Base-by-base conservation (phyloP, 1,140 invertebrate species). In the Piezodorus guildinii region DNA sequence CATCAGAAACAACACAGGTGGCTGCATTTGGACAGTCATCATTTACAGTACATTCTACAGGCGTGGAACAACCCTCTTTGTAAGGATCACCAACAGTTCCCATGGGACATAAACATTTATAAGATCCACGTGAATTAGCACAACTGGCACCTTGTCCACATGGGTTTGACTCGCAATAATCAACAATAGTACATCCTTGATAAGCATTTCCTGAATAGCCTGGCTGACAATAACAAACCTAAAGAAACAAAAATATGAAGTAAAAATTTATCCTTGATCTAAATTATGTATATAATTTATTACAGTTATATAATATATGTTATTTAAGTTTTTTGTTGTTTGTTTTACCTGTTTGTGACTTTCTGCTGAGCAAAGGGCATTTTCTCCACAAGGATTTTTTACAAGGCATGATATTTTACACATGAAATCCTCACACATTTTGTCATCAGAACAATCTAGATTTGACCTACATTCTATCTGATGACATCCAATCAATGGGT, bases 121-220 rank as follows among this genome's bases (percentile, higher is more conserved):
- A 93, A 10, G 85, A 84, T 58, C 90, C 91, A 67, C 85, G 77
- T 4, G 83, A 81, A 72, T 93, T 95, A 66, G 84, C 81, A 74
- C 94, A 97, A 61, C 82, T 76, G 0, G 91, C 89, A 49, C 85
- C 84, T 43, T 84, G 81, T n/a, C 86, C 89, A 74, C 91, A 94
- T 10, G 89, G 89, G 62, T 81, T 80, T 66, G 81, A 80, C 15
- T 79, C 77, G 72, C 91, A 94, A 70, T 85, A 89, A 73, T 94
- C 86, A 51, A 93, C 85, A 27, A 85, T 74, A 49, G 78, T 73
- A 71, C 91, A 94, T 16, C 82, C 84, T 39, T 71, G 75, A 14
- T 80, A 72, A 2, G 88, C 81, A 76, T 91, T 82, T 14, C 90
- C 90, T 12, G 87, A 90, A 70, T 84, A 92, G 0, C 90, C 90